These are phyloP conservation scores for Cantharis flavilabris DNA, from an alignment of 2,888 invertebrate species.

Conservation along the genomic window DNA sequence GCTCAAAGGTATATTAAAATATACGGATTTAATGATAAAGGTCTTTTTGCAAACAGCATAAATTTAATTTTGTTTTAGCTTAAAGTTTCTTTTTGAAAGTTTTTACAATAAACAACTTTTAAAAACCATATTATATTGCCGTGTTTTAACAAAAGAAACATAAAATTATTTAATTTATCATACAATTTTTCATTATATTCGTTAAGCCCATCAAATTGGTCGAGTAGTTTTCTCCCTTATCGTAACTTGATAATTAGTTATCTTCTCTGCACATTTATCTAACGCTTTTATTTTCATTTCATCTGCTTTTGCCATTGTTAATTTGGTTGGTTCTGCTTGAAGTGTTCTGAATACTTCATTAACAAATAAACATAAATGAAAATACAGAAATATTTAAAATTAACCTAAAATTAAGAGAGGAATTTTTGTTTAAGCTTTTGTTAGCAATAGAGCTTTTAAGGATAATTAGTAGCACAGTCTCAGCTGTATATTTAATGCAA, in stretches of 20 bases:
- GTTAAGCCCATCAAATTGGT: neutral
- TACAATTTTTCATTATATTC: neutral
- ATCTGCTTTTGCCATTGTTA: neutral
- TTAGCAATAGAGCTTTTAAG: neutral
- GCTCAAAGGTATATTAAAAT: neutral
- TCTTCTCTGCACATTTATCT: neutral
- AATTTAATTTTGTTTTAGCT: neutral
- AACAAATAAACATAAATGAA: neutral
- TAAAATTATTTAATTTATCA: neutral
- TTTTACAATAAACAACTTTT: neutral
- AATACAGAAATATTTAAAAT: neutral
- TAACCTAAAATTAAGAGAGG: neutral
- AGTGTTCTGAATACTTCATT: neutral
- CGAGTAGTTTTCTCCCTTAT: neutral
- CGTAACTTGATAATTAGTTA: neutral
- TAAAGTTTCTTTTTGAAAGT: neutral
- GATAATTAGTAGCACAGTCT: neutral
- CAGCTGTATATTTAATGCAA: neutral
- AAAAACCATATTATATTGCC: neutral
- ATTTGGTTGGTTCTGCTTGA: neutral
- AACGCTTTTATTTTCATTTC: neutral
- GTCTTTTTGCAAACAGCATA: neutral
- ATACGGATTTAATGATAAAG: neutral
- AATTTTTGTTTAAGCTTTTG: neutral
- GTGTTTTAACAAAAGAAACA: neutral